A percentile compares a stretch with the other conserved stretches of the same genome.
These are phyloP conservation scores for Labrus mixtus DNA, from an alignment of 2,113 vertebrate genomes.

Conservation along the genomic window DNA sequence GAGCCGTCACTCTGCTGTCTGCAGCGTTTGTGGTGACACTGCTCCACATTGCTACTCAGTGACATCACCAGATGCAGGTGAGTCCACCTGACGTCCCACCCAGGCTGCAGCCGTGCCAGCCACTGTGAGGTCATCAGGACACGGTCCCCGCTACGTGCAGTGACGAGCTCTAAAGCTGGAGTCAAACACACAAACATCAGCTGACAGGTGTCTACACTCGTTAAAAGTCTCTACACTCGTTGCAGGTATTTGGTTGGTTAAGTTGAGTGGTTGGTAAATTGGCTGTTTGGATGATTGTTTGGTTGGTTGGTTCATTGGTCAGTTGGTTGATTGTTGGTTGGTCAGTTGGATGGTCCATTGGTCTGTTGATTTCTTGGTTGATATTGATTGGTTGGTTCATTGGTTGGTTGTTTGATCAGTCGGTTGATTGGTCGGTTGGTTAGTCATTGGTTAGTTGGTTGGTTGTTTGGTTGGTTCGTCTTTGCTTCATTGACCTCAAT, in stretches of 20 bases:
- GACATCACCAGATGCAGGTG: background rate
- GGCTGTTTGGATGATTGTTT: too few relatives aligned
- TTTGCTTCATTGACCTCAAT: too few relatives aligned
- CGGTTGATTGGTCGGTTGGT: too few relatives aligned
- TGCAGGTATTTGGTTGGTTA: background rate
- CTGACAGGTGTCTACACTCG: conserved; percentile 2
- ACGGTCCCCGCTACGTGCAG: rapidly evolving
- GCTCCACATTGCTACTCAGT: background rate
- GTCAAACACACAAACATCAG: conserved; percentile 12
- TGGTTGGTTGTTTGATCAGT: too few relatives aligned
- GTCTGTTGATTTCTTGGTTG: too few relatives aligned
- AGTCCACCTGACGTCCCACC: conserved; percentile 28
- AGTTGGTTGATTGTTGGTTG: too few relatives aligned
- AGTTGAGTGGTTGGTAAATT: too few relatives aligned
- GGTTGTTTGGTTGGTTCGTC: too few relatives aligned
- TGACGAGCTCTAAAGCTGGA: conserved; percentile 6
- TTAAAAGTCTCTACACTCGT: conserved; percentile 3
- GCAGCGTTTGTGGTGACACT: conserved; percentile 1
- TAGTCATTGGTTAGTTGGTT: too few relatives aligned
- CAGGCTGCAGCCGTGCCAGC: rapidly evolving
- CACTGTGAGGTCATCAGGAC: background rate
- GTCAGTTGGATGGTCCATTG: too few relatives aligned
- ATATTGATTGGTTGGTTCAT: too few relatives aligned
- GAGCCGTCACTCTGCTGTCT: conserved; percentile 17
- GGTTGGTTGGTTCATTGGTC: too few relatives aligned